Conservation (phyloP, 2,888 invertebrate genomes). For the Coremacera marginata region DNA sequence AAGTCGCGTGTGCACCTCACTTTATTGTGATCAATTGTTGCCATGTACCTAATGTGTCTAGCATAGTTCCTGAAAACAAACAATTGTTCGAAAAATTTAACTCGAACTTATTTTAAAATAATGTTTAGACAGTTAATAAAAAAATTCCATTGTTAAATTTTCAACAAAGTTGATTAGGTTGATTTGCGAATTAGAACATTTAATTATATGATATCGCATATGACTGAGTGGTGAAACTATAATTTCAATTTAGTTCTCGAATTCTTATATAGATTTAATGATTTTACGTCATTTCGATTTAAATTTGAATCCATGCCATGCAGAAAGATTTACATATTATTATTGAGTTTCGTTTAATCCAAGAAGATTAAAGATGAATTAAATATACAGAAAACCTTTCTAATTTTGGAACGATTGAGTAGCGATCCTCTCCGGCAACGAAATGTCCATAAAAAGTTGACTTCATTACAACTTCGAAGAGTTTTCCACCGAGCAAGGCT, state of each 20-base stretch:
- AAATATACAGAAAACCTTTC: conserved; percentile 72
- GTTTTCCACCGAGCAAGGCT: conserved; percentile 80
- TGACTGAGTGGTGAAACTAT: background rate
- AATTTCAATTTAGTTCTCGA: background rate
- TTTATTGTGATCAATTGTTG: conserved; percentile 17
- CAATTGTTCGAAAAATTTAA: background rate
- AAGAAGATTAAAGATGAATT: background rate
- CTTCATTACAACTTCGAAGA: conserved; percentile 90
- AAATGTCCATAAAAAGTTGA: conserved; percentile 98
- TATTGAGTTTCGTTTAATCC: background rate
- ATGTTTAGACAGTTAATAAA: no score
- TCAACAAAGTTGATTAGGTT: background rate
- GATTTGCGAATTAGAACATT: background rate
- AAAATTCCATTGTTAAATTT: background rate
- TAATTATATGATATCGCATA: background rate
- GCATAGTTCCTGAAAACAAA: background rate
- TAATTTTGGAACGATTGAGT: conserved; percentile 86
- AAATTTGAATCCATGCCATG: conserved; percentile 12
- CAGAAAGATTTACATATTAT: background rate
- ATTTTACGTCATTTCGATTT: background rate
- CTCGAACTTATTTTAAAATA: background rate
- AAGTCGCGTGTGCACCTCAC: conserved; percentile 25
- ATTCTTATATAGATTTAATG: background rate
- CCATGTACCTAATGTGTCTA: background rate
- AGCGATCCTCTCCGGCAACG: conserved; percentile 95